Conservation (phyloP, 2,797 vertebrate species). For the Psittacula derbiana region DNA sequence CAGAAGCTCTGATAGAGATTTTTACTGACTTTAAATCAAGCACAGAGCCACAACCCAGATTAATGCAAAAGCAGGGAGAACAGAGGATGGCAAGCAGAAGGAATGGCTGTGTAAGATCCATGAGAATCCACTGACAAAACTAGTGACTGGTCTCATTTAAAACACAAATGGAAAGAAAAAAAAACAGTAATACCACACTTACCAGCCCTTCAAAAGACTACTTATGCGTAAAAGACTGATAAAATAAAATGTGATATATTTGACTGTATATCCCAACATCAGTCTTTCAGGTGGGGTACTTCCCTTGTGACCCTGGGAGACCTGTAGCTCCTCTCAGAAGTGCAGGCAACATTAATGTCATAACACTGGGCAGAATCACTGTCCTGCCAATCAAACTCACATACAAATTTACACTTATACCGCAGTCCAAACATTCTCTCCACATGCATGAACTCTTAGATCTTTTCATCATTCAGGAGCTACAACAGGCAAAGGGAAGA, state of each 20-base stretch:
- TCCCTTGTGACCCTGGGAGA: neutral
- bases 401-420: rapidly evolving
- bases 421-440: rapidly evolving
- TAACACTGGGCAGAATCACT: rapidly evolving
- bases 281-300: neutral
- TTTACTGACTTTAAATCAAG: neutral
- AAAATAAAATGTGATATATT: neutral
- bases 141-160: neutral
- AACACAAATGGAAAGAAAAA: neutral
- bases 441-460: rapidly evolving
- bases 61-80: neutral
- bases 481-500: neutral
- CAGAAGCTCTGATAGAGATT: neutral
- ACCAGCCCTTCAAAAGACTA: neutral
- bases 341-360: rapidly evolving
- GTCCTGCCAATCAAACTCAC: neutral
- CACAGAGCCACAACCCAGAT: neutral
- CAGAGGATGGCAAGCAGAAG: neutral
- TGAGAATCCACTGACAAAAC: neutral
- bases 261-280: neutral
- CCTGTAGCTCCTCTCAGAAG: neutral
- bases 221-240: rapidly evolving
- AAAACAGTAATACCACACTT: neutral
- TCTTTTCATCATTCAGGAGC: neutral
- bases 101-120: neutral